Percentiles rank a stretch among this genome's conserved stretches.
phyloP scores from a whole-genome alignment of 2,888 invertebrate genomes.

The Euzophera pinguis region DNA sequence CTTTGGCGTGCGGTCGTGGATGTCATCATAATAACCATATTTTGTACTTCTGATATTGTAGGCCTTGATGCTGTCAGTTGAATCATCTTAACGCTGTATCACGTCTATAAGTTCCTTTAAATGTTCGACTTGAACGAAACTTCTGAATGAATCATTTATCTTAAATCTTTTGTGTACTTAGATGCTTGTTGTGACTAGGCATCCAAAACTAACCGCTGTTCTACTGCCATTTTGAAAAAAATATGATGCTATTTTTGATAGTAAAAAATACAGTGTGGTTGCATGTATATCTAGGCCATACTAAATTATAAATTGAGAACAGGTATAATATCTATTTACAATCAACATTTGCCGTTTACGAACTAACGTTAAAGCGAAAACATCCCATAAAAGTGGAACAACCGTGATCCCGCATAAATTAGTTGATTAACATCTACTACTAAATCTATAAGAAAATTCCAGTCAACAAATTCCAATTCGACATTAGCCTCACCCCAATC shows the following conservation, averaged over 20 bases:
- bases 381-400: conserved; percentile 49
- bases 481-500: conserved; percentile 24
- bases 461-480: conserved; percentile 39
- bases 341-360: conserved; percentile 54
- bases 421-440: conserved; percentile 42
- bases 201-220: too few relatives aligned
- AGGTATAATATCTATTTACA: conserved; percentile 6
- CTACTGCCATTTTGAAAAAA: too few relatives aligned
- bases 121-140: background rate
- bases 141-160: too few relatives aligned
- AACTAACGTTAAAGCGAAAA: conserved; percentile 37
- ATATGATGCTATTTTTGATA: too few relatives aligned
- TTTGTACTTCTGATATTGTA: conserved; percentile 49
- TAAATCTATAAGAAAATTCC: conserved; percentile 51
- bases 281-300: too few relatives aligned
- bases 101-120: background rate
- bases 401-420: conserved; percentile 72
- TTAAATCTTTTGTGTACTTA: too few relatives aligned
- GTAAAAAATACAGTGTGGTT: too few relatives aligned
- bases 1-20: conserved; percentile 64
- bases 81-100: conserved; percentile 19
- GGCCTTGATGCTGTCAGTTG: conserved; percentile 51
- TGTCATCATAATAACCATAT: conserved; percentile 69
- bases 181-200: too few relatives aligned
- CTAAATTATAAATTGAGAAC: background rate